Evolutionary conservation across 2,888 invertebrate species (phyloP).

Genomic region (Cephus sareptanus): DNA sequence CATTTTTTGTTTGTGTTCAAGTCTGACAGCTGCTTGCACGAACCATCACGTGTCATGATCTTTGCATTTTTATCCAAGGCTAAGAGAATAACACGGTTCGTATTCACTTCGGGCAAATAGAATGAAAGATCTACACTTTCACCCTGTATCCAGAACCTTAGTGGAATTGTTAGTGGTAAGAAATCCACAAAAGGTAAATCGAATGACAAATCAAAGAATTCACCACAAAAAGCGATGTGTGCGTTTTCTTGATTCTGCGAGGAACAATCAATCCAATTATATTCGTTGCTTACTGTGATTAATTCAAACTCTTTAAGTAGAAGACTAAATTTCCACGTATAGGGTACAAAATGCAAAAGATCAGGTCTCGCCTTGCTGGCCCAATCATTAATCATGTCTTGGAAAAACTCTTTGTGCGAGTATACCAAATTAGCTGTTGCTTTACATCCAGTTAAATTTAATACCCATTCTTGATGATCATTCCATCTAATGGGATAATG

Average conservation of each 20-base stretch:
- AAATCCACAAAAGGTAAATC: conserved; percentile 95
- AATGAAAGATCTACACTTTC: conserved; percentile 92
- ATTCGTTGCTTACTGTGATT: conserved; percentile 92
- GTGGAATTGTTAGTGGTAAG: conserved; percentile 87
- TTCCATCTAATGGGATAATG: conserved; percentile 96
- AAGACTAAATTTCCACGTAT: conserved; percentile 93
- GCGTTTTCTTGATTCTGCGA: conserved; percentile 95
- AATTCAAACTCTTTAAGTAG: conserved; percentile 95
- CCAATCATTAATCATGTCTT: conserved; percentile 97
- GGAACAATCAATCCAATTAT: conserved; percentile 99
- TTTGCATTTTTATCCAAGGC: conserved; percentile 91
- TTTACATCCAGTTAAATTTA: conserved; percentile 93
- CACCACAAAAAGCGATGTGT: conserved; percentile 94
- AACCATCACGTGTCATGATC: conserved; percentile 82
- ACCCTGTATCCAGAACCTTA: conserved; percentile 95
- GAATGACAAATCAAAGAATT: conserved; percentile 92
- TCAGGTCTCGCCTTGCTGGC: conserved; percentile 93
- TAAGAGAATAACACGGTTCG: conserved; percentile 83
- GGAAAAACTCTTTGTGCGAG: conserved; percentile 95
- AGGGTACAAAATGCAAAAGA: conserved; percentile 94
- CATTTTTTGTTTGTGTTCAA: conserved; percentile 73
- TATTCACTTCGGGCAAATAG: conserved; percentile 92
- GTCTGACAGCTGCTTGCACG: conserved; percentile 70
- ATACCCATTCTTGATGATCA: conserved; percentile 94
- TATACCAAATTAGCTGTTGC: conserved; percentile 93